Evolutionary conservation across 2,888 invertebrate species (phyloP).

Genomic region (Polia nebulosa): DNA sequence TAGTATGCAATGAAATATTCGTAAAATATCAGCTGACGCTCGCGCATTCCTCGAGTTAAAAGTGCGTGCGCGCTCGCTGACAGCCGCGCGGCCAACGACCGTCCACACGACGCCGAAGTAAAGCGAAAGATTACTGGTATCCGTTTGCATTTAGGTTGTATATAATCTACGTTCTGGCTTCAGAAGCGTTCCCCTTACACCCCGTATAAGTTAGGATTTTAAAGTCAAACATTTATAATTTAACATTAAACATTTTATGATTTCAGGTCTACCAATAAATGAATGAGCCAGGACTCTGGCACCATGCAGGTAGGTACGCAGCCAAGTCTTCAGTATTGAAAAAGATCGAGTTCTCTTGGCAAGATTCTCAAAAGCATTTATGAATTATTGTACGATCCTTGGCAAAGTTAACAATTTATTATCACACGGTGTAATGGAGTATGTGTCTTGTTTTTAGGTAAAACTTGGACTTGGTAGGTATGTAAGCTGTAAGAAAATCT

Average conservation of each 20-base stretch:
- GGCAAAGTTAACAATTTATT: slow-evolving; percentile 67
- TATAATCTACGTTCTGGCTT: too few relatives aligned
- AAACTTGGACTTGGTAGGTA: slow-evolving; percentile 18
- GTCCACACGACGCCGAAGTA: too few relatives aligned
- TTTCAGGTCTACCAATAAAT: slow-evolving; percentile 42
- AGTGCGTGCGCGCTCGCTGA: too few relatives aligned
- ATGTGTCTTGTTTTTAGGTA: slow-evolving; percentile 48
- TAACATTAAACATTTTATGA: neutral
- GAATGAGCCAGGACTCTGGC: slow-evolving; percentile 49
- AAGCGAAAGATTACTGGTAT: too few relatives aligned
- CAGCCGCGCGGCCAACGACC: too few relatives aligned
- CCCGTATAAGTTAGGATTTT: too few relatives aligned
- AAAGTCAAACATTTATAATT: neutral
- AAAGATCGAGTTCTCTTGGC: slow-evolving; percentile 63
- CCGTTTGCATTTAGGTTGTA: too few relatives aligned
- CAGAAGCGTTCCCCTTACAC: too few relatives aligned
- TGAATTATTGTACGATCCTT: slow-evolving; percentile 62
- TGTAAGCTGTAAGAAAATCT: slow-evolving; percentile 3
- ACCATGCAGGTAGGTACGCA: slow-evolving; percentile 46
- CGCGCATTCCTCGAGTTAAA: too few relatives aligned
- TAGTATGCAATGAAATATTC: too few relatives aligned
- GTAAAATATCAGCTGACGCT: too few relatives aligned
- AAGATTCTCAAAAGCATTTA: slow-evolving; percentile 65
- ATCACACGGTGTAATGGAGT: slow-evolving; percentile 53
- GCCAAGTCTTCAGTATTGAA: slow-evolving; percentile 65